Evolutionary conservation across 2,888 invertebrate species (phyloP).

Genomic region (Hipparchia sbordonii): DNA sequence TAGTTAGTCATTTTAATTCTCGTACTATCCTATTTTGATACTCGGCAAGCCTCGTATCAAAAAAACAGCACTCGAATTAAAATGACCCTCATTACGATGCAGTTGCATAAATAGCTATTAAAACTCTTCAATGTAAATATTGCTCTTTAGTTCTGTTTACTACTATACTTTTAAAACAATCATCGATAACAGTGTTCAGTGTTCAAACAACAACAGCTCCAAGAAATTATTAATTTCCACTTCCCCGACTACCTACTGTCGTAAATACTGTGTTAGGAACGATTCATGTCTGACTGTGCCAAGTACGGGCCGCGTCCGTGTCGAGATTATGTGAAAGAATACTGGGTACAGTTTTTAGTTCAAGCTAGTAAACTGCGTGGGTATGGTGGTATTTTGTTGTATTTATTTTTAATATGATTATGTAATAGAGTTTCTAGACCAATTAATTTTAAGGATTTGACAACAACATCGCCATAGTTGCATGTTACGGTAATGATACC

Average conservation of each 20-base stretch:
- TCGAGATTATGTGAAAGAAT: neutral
- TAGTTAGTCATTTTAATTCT: no score
- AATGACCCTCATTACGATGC: no score
- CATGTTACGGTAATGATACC: no score
- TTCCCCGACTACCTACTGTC: constrained; percentile 1
- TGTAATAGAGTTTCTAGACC: no score
- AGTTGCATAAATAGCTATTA: neutral
- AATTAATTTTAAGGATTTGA: no score
- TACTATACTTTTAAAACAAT: constrained; percentile 14
- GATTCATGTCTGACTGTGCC: neutral
- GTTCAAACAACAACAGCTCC: constrained; percentile 18
- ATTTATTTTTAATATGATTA: no score
- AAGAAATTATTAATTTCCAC: constrained; percentile 23
- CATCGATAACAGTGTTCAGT: constrained; percentile 20
- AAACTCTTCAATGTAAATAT: constrained; percentile 11
- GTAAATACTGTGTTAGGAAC: neutral
- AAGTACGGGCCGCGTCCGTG: neutral
- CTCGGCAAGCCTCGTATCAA: no score
- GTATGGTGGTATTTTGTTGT: no score
- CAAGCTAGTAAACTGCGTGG: neutral
- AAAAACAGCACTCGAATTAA: no score
- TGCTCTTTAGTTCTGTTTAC: neutral
- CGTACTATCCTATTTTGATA: no score
- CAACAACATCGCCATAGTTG: no score
- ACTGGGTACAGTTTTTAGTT: neutral